These are phyloP conservation scores for Zaprionus camerounensis DNA, from an alignment of 1,140 invertebrate species.

Conservation along the genomic window DNA sequence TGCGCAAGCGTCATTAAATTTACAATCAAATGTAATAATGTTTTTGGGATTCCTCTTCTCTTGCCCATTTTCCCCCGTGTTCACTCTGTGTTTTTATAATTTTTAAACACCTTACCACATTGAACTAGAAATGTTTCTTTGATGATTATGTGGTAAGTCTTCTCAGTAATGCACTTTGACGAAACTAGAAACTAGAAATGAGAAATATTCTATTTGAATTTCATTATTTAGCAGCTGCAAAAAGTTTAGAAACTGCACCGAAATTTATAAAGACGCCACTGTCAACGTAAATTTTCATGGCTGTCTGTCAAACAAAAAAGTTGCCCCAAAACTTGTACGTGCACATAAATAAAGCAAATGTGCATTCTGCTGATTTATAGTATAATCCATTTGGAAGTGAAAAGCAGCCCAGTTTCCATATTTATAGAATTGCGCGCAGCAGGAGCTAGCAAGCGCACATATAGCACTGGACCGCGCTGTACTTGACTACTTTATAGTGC, in stretches of 20 bases:
- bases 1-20: constrained; percentile 30
- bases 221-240: constrained; percentile 43
- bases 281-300: constrained; percentile 55
- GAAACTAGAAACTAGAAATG: background rate
- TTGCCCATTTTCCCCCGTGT: background rate
- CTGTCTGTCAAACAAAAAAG: constrained; percentile 49
- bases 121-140: constrained; percentile 30
- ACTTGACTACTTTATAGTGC: background rate
- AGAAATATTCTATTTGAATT: constrained; percentile 10
- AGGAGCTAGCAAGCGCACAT: background rate
- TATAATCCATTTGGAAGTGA: constrained; percentile 21
- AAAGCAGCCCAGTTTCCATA: constrained; percentile 13
- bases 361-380: constrained; percentile 23
- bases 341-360: constrained; percentile 28
- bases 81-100: background rate
- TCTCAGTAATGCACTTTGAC: background rate
- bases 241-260: constrained; percentile 36
- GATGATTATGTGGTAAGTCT: constrained; percentile 23
- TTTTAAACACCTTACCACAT: constrained; percentile 1
- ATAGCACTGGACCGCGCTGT: background rate
- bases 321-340: constrained; percentile 23
- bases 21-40: constrained; percentile 31
- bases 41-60: background rate
- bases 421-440: constrained; percentile 20
- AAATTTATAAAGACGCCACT: constrained; percentile 64